These are phyloP conservation scores for Hiodon tergisus DNA, from an alignment of 2,113 vertebrate genomes.

Conservation along the genomic window DNA sequence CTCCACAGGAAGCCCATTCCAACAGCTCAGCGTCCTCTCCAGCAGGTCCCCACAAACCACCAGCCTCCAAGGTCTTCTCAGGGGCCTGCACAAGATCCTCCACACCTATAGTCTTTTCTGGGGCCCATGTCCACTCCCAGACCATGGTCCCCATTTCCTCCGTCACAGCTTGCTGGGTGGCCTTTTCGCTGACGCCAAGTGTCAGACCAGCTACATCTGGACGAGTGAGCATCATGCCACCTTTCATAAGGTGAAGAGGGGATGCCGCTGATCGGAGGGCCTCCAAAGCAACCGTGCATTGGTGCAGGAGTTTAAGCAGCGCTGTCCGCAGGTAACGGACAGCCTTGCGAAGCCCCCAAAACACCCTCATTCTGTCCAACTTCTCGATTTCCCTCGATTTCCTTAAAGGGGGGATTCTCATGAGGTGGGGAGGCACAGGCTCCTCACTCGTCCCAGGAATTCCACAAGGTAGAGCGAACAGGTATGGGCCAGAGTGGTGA, in stretches of 20 bases:
- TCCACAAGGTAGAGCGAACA: neutral
- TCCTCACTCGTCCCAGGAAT: neutral
- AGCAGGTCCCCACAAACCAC: neutral
- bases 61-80: neutral
- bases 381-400: neutral
- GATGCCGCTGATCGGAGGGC: neutral
- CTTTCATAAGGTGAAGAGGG: neutral
- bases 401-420: neutral
- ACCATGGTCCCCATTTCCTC: neutral
- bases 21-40: slow-evolving; percentile 10
- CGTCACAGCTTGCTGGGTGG: neutral
- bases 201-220: neutral
- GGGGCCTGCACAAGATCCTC: neutral
- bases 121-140: neutral
- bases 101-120: neutral
- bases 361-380: neutral
- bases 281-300: neutral
- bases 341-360: neutral
- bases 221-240: neutral
- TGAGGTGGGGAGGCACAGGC: neutral
- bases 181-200: neutral
- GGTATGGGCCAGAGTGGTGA: neutral
- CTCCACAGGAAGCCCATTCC: slow-evolving; percentile 13
- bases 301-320: neutral
- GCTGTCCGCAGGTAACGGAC: neutral